Conservation (phyloP, 1,140 invertebrate species). For the Meloidogyne floridensis region DNA sequence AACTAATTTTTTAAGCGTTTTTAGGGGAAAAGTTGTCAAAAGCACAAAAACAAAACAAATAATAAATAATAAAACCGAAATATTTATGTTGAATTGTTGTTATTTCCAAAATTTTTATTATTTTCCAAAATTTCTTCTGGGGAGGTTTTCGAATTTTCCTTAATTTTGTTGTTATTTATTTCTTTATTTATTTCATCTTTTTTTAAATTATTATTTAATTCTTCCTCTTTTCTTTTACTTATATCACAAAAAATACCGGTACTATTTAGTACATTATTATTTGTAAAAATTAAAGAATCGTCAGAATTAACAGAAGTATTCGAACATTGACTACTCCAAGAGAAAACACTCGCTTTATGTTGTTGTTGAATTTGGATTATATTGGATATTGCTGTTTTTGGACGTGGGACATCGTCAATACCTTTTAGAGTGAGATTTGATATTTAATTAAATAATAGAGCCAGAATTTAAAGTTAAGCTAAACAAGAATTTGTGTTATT, state of each 20-base stretch:
- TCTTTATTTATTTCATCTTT: too few relatives aligned
- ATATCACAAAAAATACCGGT: too few relatives aligned
- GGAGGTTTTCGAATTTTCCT: not conserved
- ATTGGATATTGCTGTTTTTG: slow-evolving; percentile 1
- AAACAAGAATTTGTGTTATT: too few relatives aligned
- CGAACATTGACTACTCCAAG: not conserved
- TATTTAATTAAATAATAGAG: too few relatives aligned
- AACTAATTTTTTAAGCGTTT: too few relatives aligned
- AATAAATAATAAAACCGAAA: not conserved
- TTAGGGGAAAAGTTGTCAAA: too few relatives aligned
- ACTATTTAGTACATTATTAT: not conserved
- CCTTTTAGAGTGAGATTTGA: too few relatives aligned
- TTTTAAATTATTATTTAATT: not conserved
- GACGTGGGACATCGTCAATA: not conserved
- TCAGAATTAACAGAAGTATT: not conserved
- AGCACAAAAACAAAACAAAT: not conserved
- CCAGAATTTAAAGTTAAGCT: too few relatives aligned
- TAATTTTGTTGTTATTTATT: not conserved
- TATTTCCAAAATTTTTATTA: not conserved
- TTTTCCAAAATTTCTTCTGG: not conserved
- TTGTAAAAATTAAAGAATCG: not conserved
- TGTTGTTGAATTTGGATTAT: not conserved
- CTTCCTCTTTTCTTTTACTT: not conserved
- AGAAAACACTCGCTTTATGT: slow-evolving; percentile 7
- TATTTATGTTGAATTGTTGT: not conserved